These are phyloP conservation scores for Agraylea sexmaculata DNA, from an alignment of 1,140 invertebrate genomes.

Conservation along the genomic window DNA sequence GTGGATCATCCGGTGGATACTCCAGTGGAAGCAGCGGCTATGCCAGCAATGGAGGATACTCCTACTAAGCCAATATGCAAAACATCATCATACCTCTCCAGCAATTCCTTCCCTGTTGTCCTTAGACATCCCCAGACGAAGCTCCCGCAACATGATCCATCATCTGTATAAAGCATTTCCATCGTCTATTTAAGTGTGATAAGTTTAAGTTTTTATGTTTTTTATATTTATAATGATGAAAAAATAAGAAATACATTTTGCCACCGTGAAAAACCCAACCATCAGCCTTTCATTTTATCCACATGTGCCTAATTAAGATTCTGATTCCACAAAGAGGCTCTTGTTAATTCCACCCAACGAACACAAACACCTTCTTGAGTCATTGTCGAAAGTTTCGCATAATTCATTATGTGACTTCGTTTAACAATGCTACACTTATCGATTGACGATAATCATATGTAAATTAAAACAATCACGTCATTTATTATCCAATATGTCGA, in stretches of 20 bases:
- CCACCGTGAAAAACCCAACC: conserved; percentile 21
- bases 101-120: background rate
- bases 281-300: conserved; percentile 5
- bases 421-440: no score
- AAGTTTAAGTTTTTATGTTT: conserved; percentile 18
- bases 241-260: conserved; percentile 23
- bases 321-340: no score
- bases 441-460: no score
- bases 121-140: conserved; percentile 1
- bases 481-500: no score
- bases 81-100: conserved; percentile 4
- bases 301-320: no score
- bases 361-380: no score
- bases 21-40: conserved; percentile 48
- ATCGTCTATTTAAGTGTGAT: no score
- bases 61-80: conserved; percentile 32
- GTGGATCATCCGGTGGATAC: conserved; percentile 30
- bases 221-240: conserved; percentile 21
- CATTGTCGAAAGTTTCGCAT: no score
- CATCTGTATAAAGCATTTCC: conserved; percentile 23
- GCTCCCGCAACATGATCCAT: conserved; percentile 5
- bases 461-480: no score
- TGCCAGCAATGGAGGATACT: conserved; percentile 32
- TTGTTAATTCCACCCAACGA: no score
- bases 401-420: no score